Base-by-base conservation (phyloP, 2,888 invertebrate genomes). In the Limenitis arthemis region DNA sequence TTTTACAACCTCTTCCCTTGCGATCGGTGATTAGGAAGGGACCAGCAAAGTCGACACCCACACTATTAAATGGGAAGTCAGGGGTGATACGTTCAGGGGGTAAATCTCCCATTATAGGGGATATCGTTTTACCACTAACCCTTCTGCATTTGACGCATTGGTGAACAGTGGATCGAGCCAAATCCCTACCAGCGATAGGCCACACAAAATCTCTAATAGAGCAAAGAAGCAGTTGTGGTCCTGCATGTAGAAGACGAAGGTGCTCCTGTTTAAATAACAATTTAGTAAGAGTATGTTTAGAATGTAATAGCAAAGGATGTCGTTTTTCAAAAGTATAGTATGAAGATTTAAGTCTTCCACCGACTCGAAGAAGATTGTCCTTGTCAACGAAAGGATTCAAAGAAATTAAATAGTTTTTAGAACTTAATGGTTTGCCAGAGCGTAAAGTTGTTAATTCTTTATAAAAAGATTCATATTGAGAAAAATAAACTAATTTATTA, bases 101-200 rank as follows among this genome's bases (percentile, higher is more conserved):
- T 29, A 48, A 30, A 32, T 53, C 36, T n/a, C 53, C 49, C 53
- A 53, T 53, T 6, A 53, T 53, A 28, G 46, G 41, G 9, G 20
- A 36, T 9, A 42, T 12, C 5, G 28, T 42, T 28, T 42, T 5
- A 8, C 37, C 47, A 12, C 31, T 43, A 7, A 31, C 2, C 1
- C 47, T 12, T 8, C 8, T 37, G 37, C 52, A 52, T 28, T n/a
- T 8, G 8, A 52, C n/a, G 28, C 52, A 52, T 32, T 41, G 32
- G 8, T 44, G 43, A 5, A 53, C 51, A 6, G 37, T 39, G 6
- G 30, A 39, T 7, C 54, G 47, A n/a, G 58, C 61, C 2, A 59
- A 40, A 4, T 38, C 33, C 8, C 54, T n/a, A 1, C 59, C 59
- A 42, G 49, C 51, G 5, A 58, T 33, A 8, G 60, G 56, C 60